phyloP scores from a whole-genome alignment of 1,140 invertebrate species.

The Bombus superbus region DNA sequence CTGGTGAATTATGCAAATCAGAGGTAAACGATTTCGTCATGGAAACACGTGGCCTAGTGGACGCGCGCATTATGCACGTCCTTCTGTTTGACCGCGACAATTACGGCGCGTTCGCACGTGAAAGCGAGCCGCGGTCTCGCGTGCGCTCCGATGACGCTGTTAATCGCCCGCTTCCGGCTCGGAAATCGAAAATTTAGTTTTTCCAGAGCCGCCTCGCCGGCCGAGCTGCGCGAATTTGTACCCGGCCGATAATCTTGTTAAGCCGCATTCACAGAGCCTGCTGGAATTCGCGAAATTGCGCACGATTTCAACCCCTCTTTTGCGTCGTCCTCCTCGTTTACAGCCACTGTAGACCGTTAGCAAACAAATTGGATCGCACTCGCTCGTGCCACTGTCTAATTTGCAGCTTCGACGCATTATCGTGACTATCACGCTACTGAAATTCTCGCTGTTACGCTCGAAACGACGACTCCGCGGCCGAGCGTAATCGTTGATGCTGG shows the following conservation, averaged over 20 bases:
- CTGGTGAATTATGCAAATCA: constrained; percentile 61
- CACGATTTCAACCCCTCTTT: constrained; percentile 7
- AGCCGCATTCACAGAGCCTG: constrained; percentile 39
- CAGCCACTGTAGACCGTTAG: neutral
- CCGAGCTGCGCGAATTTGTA: constrained; percentile 41
- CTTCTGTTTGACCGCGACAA: constrained; percentile 20
- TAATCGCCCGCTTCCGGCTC: constrained; percentile 15
- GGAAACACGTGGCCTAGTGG: neutral
- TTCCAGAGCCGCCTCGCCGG: neutral
- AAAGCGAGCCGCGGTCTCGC: neutral
- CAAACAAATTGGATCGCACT: constrained; percentile 36
- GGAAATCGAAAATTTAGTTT: constrained; percentile 55
- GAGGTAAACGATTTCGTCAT: constrained; percentile 54
- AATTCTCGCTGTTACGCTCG: neutral
- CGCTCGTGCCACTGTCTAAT: constrained; percentile 24
- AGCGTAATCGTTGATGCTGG: constrained; percentile 26
- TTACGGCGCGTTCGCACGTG: constrained; percentile 14
- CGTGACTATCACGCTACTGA: neutral
- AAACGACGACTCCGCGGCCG: too few species aligned
- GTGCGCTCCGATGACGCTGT: too few species aligned
- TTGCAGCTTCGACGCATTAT: constrained; percentile 30
- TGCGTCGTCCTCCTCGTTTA: too few species aligned
- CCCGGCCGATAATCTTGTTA: constrained; percentile 56
- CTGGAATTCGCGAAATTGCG: constrained; percentile 46
- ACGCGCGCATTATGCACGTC: constrained; percentile 14